Conservation (phyloP, 2,888 invertebrate species). For the Cephalotes varians region DNA sequence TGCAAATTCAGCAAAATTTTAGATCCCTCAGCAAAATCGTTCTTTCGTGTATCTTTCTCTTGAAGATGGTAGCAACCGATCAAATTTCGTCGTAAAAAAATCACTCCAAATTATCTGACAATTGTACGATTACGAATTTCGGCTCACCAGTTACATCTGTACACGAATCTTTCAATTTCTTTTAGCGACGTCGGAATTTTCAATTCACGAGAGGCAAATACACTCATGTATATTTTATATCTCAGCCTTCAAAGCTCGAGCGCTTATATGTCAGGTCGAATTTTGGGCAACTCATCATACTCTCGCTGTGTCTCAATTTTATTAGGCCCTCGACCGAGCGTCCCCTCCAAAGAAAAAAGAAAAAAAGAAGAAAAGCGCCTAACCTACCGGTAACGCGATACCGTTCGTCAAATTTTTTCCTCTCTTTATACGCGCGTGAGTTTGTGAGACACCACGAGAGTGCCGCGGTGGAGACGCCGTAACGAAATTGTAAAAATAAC, state of each 20-base stretch:
- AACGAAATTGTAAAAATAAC: conserved; percentile 75
- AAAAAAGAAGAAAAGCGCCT: conserved; percentile 60
- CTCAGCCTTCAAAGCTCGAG: conserved; percentile 23
- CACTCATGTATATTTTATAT: conserved; percentile 3
- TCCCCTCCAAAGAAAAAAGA: conserved; percentile 45
- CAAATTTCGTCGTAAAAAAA: neutral
- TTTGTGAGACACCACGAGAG: conserved; percentile 60
- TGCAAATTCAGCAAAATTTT: no score
- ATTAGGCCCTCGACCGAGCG: conserved; percentile 36
- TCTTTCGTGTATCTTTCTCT: neutral
- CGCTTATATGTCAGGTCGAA: conserved; percentile 25
- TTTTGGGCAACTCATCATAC: conserved; percentile 38
- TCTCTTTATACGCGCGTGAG: conserved; percentile 59
- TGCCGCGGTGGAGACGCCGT: conserved; percentile 57
- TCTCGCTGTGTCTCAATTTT: conserved; percentile 45
- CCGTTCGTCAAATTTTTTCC: conserved; percentile 55
- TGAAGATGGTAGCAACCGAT: neutral
- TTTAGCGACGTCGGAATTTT: neutral
- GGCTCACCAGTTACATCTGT: neutral
- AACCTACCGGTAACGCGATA: conserved; percentile 74
- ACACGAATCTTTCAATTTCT: neutral
- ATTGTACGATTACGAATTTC: neutral
- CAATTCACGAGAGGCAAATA: neutral
- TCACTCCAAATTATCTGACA: neutral
- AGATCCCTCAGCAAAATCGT: no score